These are phyloP conservation scores for Andrena bucephala DNA, from an alignment of 2,888 invertebrate species.

Conservation along the genomic window DNA sequence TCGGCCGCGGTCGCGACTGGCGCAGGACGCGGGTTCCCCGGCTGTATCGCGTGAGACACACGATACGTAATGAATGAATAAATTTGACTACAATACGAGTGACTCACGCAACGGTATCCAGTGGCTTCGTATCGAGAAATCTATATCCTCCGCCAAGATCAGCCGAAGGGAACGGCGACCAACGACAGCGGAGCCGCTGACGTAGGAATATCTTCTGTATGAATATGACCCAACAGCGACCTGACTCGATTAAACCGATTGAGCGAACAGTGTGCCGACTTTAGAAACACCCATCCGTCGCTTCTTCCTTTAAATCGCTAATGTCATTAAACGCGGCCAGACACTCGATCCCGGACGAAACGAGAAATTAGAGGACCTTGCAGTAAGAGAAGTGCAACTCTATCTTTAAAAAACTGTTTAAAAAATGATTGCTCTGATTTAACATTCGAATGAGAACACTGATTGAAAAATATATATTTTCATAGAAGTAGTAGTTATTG, in stretches of 20 bases:
- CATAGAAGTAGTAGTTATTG: too few species aligned
- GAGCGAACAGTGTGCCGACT: constrained; percentile 34
- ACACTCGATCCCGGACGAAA: not conserved
- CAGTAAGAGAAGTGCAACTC: not conserved
- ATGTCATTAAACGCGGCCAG: constrained; percentile 8
- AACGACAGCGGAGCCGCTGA: constrained; percentile 33
- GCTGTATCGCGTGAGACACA: not conserved
- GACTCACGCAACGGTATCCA: not conserved
- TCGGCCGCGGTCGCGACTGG: not conserved
- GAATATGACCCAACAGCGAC: constrained; percentile 72
- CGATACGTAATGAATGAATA: not conserved
- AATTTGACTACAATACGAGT: not conserved
- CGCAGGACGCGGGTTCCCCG: not conserved
- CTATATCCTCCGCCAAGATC: constrained; percentile 17
- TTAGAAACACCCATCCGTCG: constrained; percentile 8
- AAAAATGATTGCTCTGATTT: too few species aligned
- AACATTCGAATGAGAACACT: too few species aligned
- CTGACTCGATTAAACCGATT: constrained; percentile 72
- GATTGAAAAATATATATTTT: too few species aligned
- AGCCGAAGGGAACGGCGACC: constrained; percentile 34
- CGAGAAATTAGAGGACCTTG: not conserved
- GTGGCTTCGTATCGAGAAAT: not conserved
- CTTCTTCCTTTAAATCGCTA: constrained; percentile 10
- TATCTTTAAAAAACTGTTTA: too few species aligned
- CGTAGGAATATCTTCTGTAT: constrained; percentile 67